phyloP scores from a whole-genome alignment of 2,113 vertebrate species.

The Siphamia tubifer region DNA sequence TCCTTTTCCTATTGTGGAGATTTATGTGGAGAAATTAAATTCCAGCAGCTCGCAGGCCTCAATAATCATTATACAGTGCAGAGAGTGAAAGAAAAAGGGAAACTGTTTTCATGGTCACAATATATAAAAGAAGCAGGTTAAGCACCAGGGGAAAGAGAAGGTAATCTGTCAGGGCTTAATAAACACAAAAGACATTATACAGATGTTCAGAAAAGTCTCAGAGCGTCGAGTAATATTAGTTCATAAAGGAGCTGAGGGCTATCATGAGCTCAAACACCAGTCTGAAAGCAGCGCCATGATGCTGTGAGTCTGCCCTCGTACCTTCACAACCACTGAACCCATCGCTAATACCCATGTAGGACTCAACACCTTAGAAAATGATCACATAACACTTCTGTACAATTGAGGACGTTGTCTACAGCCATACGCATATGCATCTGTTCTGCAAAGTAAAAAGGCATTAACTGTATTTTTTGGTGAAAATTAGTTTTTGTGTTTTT shows the following conservation, averaged over 20 bases:
- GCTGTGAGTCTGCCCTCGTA: too few relatives aligned
- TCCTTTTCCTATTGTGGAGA: constrained; percentile 82
- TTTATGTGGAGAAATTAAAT: constrained; percentile 83
- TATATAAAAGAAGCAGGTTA: constrained; percentile 65
- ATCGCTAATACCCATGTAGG: too few relatives aligned
- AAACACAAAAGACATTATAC: constrained; percentile 62
- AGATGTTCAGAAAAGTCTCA: constrained; percentile 42
- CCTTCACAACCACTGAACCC: too few relatives aligned
- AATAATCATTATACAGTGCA: constrained; percentile 67
- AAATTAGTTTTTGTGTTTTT: too few relatives aligned
- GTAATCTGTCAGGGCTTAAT: constrained; percentile 50
- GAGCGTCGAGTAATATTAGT: constrained; percentile 24
- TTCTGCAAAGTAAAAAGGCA: too few relatives aligned
- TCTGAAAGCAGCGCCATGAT: neutral
- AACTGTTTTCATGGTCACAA: constrained; percentile 66
- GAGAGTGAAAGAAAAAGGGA: constrained; percentile 38
- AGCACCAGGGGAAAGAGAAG: constrained; percentile 48
- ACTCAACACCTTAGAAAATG: too few relatives aligned
- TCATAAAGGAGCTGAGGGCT: constrained; percentile 40
- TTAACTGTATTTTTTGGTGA: too few relatives aligned
- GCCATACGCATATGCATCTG: too few relatives aligned
- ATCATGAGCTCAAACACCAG: constrained; percentile 15
- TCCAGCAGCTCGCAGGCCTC: constrained; percentile 73
- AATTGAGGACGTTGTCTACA: too few relatives aligned
- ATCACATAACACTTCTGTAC: too few relatives aligned